phyloP scores from a whole-genome alignment of 1,140 invertebrate genomes.

The Drosophila grimshawi region DNA sequence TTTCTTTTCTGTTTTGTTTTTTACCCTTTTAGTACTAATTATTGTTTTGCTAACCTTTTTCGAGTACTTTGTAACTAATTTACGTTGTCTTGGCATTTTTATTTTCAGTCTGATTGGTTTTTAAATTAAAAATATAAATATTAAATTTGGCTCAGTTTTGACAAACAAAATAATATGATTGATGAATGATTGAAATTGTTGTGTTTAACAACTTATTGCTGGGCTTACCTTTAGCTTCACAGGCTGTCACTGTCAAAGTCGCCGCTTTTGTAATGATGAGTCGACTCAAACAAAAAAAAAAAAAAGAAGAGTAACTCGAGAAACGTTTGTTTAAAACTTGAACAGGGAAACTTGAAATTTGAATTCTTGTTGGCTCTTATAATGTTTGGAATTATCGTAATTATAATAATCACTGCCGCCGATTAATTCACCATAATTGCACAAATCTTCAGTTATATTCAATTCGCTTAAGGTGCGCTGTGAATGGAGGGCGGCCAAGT shows the following conservation, averaged over 20 bases:
- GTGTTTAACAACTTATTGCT: neutral
- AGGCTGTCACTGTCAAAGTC: neutral
- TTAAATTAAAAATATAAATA: too few species aligned
- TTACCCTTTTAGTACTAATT: too few species aligned
- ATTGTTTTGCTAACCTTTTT: too few species aligned
- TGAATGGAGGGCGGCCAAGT: conserved; percentile 43
- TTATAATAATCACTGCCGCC: conserved; percentile 55
- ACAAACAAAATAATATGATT: neutral
- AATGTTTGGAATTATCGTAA: neutral
- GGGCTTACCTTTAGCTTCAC: conserved; percentile 19
- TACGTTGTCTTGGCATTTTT: too few species aligned
- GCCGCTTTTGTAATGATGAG: neutral
- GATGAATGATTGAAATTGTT: neutral
- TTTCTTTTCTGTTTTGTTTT: too few species aligned
- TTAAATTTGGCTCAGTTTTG: too few species aligned
- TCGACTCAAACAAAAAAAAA: neutral
- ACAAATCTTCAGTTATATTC: conserved; percentile 80
- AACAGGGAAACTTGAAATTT: conserved; percentile 34
- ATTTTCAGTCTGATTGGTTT: too few species aligned
- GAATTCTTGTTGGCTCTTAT: conserved; percentile 36
- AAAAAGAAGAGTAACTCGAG: neutral
- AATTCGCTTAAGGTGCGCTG: conserved; percentile 63
- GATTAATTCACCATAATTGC: conserved; percentile 83
- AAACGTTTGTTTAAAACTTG: conserved; percentile 21
- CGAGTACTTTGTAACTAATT: too few species aligned